Percentiles rank a stretch among this genome's conserved stretches.
phyloP scores from a whole-genome alignment of 2,797 vertebrate species.

The Eremophila alpestris region DNA sequence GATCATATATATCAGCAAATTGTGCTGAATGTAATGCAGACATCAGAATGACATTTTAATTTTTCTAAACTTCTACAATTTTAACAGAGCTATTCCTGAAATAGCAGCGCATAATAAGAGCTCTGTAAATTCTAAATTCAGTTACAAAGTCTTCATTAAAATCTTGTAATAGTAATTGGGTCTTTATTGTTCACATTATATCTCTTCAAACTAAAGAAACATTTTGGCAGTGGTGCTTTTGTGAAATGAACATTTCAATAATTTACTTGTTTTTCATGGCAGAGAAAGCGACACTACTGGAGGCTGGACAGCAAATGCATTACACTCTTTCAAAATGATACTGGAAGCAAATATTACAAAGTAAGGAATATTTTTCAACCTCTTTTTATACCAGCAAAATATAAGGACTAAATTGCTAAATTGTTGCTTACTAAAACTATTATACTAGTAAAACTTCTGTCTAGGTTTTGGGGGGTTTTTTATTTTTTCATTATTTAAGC shows the following conservation, averaged over 20 bases:
- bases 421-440: not conserved
- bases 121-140: not conserved
- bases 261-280: slow-evolving; percentile 50
- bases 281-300: slow-evolving; percentile 97
- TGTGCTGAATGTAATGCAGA: not conserved
- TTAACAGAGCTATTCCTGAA: not conserved
- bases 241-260: not conserved
- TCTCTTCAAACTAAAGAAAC: not conserved
- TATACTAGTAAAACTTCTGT: not conserved
- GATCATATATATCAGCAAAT: not conserved
- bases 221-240: not conserved
- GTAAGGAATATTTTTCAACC: slow-evolving; percentile 71
- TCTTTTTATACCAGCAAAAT: not conserved
- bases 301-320: slow-evolving; percentile 97
- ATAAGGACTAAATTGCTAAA: not conserved
- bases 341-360: slow-evolving; percentile 97
- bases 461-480: not conserved
- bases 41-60: not conserved
- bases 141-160: not conserved
- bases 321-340: slow-evolving; percentile 95
- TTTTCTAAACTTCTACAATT: not conserved
- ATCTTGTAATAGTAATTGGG: not conserved
- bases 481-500: not conserved
- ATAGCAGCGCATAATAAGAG: not conserved
- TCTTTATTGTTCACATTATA: not conserved